Conservation (phyloP, 2,113 vertebrate genomes). For the Aegithalos caudatus region DNA sequence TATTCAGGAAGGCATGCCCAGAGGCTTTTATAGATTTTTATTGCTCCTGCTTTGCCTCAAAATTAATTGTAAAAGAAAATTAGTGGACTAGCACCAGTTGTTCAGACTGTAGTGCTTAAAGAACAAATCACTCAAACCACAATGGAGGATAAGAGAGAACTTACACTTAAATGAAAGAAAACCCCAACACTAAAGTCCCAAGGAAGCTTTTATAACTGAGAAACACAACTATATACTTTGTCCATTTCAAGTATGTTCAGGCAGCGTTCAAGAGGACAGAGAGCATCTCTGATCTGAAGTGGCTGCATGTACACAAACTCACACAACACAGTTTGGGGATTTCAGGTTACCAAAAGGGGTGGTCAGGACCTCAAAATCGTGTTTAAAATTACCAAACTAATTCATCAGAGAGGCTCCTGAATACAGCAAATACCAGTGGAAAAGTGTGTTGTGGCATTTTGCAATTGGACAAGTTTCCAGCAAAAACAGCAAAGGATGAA, state of each 20-base stretch:
- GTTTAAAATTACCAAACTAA: not conserved
- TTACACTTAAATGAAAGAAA: not conserved
- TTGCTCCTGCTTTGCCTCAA: not conserved
- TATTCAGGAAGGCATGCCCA: not conserved
- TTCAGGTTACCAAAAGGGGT: not conserved
- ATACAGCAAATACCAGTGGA: not conserved
- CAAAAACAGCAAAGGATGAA: not conserved
- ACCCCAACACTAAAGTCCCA: not conserved
- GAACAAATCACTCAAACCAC: not conserved
- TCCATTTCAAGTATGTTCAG: not conserved
- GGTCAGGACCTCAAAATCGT: not conserved
- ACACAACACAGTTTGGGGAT: not conserved
- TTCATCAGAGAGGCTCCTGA: not conserved
- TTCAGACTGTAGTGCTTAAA: not conserved
- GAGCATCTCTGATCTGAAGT: not conserved
- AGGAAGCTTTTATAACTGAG: not conserved
- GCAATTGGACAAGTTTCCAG: not conserved
- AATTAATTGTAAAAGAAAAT: not conserved
- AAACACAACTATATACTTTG: not conserved
- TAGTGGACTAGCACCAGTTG: not conserved
- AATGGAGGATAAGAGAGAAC: not conserved
- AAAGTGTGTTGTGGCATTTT: not conserved
- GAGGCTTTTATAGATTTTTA: not conserved
- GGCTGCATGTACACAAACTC: not conserved
- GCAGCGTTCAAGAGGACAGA: not conserved